Percentiles rank a stretch among this genome's conserved stretches.
Conservation (phyloP, 2,113 vertebrate genomes). For the Chionodraco myersi region DNA sequence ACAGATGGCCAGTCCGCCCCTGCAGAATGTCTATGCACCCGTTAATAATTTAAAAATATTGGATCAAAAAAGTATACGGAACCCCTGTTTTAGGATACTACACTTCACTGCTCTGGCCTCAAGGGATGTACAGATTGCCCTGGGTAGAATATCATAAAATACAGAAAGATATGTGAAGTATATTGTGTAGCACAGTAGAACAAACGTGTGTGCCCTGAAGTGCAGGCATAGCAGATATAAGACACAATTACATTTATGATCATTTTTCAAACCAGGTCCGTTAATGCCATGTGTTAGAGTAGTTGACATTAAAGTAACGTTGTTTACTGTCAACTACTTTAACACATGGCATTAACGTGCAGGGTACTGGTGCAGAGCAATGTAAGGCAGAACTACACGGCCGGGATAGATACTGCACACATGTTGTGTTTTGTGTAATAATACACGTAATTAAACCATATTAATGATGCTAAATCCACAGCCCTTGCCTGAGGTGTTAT, state of each 20-base stretch:
- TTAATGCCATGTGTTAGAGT: background rate
- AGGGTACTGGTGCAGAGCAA: conserved; percentile 14
- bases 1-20: too few species aligned
- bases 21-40: too few species aligned
- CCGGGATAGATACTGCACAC: background rate
- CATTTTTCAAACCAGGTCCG: background rate
- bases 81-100: conserved; percentile 17
- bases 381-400: background rate
- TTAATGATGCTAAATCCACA: background rate
- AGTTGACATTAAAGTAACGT: background rate
- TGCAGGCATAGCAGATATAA: background rate
- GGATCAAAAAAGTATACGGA: too few species aligned
- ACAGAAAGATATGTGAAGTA: background rate
- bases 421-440: background rate
- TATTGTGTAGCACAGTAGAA: background rate
- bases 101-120: conserved; percentile 38
- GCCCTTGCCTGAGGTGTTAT: conserved; percentile 57
- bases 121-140: conserved; percentile 19
- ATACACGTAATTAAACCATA: background rate
- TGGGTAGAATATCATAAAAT: conserved; percentile 16
- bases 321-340: background rate
- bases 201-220: background rate
- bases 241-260: too few species aligned
- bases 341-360: background rate
- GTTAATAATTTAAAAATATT: too few species aligned